A percentile compares a stretch with the other conserved stretches of the same genome.
phyloP scores from a whole-genome alignment of 2,888 invertebrate species.

The Polydrusus pterygomalis region DNA sequence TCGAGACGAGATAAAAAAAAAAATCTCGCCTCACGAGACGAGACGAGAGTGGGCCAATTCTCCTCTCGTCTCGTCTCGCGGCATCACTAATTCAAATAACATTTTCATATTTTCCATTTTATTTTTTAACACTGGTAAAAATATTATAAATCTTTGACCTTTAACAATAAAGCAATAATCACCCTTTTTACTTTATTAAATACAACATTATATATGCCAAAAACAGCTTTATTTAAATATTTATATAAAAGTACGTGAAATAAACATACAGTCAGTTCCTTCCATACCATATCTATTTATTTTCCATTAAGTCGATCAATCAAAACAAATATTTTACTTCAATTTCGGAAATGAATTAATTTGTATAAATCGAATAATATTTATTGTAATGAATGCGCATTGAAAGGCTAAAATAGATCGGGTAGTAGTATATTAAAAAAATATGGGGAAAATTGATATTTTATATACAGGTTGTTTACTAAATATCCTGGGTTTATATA shows the following conservation, averaged over 20 bases:
- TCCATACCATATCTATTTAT: slow-evolving; percentile 34
- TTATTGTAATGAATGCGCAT: slow-evolving; percentile 25
- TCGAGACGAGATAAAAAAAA: too few species aligned
- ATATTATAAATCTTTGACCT: background rate
- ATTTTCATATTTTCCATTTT: too few species aligned
- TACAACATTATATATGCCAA: slow-evolving; percentile 35
- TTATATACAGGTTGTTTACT: background rate
- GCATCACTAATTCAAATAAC: too few species aligned
- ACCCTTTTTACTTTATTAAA: slow-evolving; percentile 26
- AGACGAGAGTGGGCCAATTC: too few species aligned
- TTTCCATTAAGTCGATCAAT: slow-evolving; percentile 40
- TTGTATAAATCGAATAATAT: slow-evolving; percentile 46
- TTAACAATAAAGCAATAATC: slow-evolving; percentile 7
- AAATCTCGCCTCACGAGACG: too few species aligned
- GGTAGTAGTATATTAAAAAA: background rate
- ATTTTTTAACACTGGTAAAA: too few species aligned
- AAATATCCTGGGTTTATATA: background rate
- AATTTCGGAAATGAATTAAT: slow-evolving; percentile 54
- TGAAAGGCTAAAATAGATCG: background rate
- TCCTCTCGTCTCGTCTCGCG: too few species aligned
- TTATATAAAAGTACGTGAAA: slow-evolving; percentile 29
- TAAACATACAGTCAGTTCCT: slow-evolving; percentile 28
- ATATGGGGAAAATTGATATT: background rate
- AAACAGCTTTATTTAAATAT: slow-evolving; percentile 32
- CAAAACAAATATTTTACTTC: slow-evolving; percentile 52